Conservation (phyloP, 2,888 invertebrate species). For the Euplexia lucipara region DNA sequence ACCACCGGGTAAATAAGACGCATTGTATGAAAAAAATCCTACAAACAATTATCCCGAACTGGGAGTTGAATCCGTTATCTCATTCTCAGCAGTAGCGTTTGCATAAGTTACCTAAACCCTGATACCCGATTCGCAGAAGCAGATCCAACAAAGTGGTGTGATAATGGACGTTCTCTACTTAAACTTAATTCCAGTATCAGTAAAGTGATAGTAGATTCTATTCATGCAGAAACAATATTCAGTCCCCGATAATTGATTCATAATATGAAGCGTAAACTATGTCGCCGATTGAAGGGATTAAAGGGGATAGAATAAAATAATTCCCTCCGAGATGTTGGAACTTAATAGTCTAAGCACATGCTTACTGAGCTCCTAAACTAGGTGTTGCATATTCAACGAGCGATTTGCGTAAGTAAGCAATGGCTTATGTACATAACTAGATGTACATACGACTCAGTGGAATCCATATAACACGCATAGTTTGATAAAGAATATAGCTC, state of each 20-base stretch:
- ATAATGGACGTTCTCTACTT: background rate
- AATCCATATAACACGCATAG: conserved; percentile 65
- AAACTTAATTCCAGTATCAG: background rate
- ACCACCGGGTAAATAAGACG: too few species aligned
- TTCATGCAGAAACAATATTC: conserved; percentile 20
- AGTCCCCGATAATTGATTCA: conserved; percentile 31
- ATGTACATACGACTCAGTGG: conserved; percentile 71
- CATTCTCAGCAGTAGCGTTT: too few species aligned
- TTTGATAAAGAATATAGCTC: conserved; percentile 63
- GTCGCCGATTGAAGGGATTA: conserved; percentile 64
- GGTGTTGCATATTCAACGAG: conserved; percentile 90
- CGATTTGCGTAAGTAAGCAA: conserved; percentile 90
- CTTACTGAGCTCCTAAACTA: conserved; percentile 89
- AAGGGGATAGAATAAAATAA: conserved; percentile 71
- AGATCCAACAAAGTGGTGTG: background rate
- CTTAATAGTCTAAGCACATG: conserved; percentile 90
- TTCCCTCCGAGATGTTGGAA: conserved; percentile 78
- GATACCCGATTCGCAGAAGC: too few species aligned
- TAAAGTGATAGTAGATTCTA: conserved; percentile 18
- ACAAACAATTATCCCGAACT: too few species aligned
- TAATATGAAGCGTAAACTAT: conserved; percentile 41
- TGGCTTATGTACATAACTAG: conserved; percentile 86
- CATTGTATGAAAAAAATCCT: too few species aligned
- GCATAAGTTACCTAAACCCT: background rate
- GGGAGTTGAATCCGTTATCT: too few species aligned